Percentiles rank a stretch among this genome's conserved stretches.
phyloP scores from a whole-genome alignment of 2,113 vertebrate species.

The Canis aureus region DNA sequence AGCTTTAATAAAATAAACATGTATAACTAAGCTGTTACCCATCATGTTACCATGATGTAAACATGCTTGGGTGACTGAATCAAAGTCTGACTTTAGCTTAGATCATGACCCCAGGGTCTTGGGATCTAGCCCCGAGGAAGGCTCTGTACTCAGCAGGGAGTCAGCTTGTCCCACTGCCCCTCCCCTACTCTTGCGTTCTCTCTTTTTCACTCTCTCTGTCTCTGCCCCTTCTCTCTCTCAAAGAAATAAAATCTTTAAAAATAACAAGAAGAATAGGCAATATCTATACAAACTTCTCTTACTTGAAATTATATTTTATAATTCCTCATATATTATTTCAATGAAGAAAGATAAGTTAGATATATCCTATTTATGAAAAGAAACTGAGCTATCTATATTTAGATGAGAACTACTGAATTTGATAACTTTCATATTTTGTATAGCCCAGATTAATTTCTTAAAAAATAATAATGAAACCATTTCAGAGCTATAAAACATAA shows the following conservation, averaged over 20 bases:
- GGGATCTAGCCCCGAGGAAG: background rate
- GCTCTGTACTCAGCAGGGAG: background rate
- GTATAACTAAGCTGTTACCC: background rate
- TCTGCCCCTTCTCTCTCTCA: background rate
- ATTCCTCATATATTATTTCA: conserved; percentile 27
- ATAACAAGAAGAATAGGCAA: background rate
- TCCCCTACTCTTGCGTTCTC: background rate
- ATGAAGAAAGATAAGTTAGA: background rate
- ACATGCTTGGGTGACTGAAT: background rate
- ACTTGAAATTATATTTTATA: conserved; percentile 33
- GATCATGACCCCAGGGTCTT: background rate
- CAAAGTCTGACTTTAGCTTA: background rate
- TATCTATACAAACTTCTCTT: background rate
- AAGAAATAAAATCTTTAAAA: background rate
- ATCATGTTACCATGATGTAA: background rate
- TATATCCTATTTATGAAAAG: background rate
- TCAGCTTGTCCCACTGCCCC: background rate
- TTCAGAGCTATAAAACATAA: conserved; percentile 50
- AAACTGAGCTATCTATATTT: conserved; percentile 29
- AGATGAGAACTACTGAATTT: conserved; percentile 22
- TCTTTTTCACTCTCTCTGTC: too few species aligned
- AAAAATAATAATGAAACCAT: conserved; percentile 54
- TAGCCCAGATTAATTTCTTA: conserved; percentile 43
- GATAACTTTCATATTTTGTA: conserved; percentile 56
- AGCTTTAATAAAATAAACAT: conserved; percentile 7